These are phyloP conservation scores for Margaritifera margaritifera DNA, from an alignment of 2,888 invertebrate genomes.

Conservation along the genomic window DNA sequence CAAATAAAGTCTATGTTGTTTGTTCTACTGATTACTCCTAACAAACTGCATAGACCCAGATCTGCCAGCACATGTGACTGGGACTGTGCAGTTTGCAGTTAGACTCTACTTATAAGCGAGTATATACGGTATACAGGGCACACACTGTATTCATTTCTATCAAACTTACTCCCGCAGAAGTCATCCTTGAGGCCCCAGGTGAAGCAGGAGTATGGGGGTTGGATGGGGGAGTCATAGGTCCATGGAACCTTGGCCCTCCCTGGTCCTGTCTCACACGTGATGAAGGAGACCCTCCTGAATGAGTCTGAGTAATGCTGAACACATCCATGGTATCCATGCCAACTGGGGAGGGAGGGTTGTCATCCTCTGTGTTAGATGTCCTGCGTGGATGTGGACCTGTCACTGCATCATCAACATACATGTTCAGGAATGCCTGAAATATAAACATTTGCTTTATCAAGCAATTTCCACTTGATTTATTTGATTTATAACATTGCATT, in stretches of 20 bases:
- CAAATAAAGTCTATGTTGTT: no score
- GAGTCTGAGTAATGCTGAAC: slow-evolving; percentile 68
- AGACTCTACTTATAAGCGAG: no score
- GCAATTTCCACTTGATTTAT: neutral
- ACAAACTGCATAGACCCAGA: no score
- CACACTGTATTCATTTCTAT: no score
- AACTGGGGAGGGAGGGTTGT: slow-evolving; percentile 95
- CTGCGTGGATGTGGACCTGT: slow-evolving; percentile 82
- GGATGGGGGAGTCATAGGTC: slow-evolving; percentile 87
- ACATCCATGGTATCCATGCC: slow-evolving; percentile 81
- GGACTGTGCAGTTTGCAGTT: no score
- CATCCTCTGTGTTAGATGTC: slow-evolving; percentile 92
- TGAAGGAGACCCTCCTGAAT: slow-evolving; percentile 48
- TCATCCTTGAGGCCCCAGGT: slow-evolving; percentile 74
- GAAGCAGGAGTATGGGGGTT: slow-evolving; percentile 91
- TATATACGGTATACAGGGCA: no score
- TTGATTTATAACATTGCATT: neutral
- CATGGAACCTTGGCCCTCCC: slow-evolving; percentile 79
- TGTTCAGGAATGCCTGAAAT: slow-evolving; percentile 86
- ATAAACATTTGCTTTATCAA: neutral
- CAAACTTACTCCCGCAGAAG: slow-evolving; percentile 46
- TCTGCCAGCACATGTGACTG: no score
- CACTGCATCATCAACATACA: slow-evolving; percentile 90
- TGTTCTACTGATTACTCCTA: no score
- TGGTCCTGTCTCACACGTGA: slow-evolving; percentile 78